Evolutionary conservation across 2,888 invertebrate species (phyloP), one percentile per base, ranked within the genome.

Genomic region (Agriopis aurantiaria): DNA sequence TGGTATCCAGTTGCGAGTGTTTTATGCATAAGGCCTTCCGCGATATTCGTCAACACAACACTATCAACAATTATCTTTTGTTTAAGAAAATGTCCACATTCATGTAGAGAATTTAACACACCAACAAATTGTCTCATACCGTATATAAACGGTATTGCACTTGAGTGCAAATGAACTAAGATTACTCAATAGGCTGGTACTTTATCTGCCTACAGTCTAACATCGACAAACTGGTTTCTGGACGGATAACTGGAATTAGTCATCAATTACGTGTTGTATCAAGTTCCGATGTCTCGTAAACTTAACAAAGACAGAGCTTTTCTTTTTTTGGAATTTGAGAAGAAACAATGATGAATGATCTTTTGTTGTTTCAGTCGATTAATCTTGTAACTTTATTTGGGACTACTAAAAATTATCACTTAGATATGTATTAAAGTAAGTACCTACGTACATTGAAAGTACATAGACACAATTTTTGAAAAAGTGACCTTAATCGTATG

Each of bases 1-100:
- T 68, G 73, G 85, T 83, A 82, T 83, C 77, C 65, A 14, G 73
- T 84, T 82, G 77, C 81, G 40, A 53, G 33, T 43, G 75, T 49
- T 48, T 48, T 75, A 48, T 63, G 49, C 33, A 78, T 72, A 77
- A 63, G 68, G 59, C 56, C 62, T 59, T 43, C 65, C 46, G 53
- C 46, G 56, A 53, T 14, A 46, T 56, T 33, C 8, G 45, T 65
- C 56, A 69, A 64, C 49, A 49, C 43, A 43, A 9, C 52, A 40
- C 52, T 43, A 56, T 23, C n/a, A 49, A 11, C 9, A 14, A 56
- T 23, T 55, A 12, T 14, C 51, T 46, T 62, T 68, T 66, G 60
- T 60, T 45, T 48, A 40, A 9, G 14, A 46, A 53, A 46, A 8
- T 53, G 57, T 10, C 17, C 3, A 43, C 17, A 9, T 8, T 7